phyloP scores from a whole-genome alignment of 1,140 invertebrate species.

The Bombus huntii region DNA sequence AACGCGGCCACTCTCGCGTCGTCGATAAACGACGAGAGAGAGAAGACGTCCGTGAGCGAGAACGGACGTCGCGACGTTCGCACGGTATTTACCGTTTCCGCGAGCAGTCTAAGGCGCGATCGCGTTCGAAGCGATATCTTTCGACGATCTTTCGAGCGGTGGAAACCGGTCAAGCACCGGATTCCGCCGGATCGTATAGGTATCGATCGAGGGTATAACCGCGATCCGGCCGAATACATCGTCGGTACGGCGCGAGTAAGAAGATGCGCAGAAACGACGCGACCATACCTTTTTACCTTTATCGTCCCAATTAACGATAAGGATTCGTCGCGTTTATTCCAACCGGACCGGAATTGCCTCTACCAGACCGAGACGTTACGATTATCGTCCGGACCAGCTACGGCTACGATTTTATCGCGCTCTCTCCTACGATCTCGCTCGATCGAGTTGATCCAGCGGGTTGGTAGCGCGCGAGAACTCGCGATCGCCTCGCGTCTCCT shows the following conservation, averaged over 20 bases:
- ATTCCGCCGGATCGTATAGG: conserved; percentile 27
- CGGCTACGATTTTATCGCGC: conserved; percentile 59
- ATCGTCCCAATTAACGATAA: conserved; percentile 75
- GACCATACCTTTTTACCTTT: conserved; percentile 64
- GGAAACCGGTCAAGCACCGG: conserved; percentile 77
- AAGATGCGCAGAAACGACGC: conserved; percentile 57
- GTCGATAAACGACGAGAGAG: too few relatives aligned
- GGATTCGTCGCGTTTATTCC: conserved; percentile 64
- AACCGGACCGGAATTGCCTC: conserved; percentile 52
- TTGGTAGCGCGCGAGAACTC: not conserved
- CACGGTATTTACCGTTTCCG: not conserved
- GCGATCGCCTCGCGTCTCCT: not conserved
- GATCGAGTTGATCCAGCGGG: not conserved
- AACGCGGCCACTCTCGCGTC: fast-evolving
- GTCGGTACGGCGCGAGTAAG: conserved; percentile 50
- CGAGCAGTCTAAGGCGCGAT: conserved; percentile 1
- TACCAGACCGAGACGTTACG: conserved; percentile 57
- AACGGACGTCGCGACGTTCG: not conserved
- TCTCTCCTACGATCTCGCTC: not conserved
- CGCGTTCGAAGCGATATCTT: conserved; percentile 27
- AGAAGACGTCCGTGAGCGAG: too few relatives aligned
- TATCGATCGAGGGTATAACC: conserved; percentile 50
- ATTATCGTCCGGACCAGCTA: conserved; percentile 64
- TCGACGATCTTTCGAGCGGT: not conserved
- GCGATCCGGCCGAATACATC: conserved; percentile 68